Evolutionary conservation across 2,113 vertebrate genomes (phyloP), one percentile per base, ranked within the genome.

Genomic region (Fulica atra): DNA sequence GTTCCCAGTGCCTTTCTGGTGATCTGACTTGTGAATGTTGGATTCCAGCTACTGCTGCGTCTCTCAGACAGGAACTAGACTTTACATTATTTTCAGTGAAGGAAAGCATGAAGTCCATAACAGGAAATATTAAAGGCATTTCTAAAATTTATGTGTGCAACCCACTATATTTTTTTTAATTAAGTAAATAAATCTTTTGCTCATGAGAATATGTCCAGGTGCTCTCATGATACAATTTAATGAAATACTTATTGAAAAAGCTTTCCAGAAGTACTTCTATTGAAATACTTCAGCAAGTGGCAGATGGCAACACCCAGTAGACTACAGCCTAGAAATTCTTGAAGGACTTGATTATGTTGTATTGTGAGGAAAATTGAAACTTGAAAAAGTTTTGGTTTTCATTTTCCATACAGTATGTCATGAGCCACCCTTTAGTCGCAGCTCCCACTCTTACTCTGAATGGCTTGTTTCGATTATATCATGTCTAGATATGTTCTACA

Each of bases 301-400:
- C 26, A 96, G 76, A 93, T 88, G 59, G 31, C 13, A 80, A 54
- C 40, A 81, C 28, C 15, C 60, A 79, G 44, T 70, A 89, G 91
- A 70, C 35, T 63, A 35, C 24, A 83, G 14, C 19, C 10, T 64
- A 20, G 40, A 40, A 88, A 70, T 6, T 40, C 78, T 64, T 88
- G 11, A 28, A 91, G 61, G 60, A 86, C 20, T 86, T 91, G 92
- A 92, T 71, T 89, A 89, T 38, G 11, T 70, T 86, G 33, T 9
- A 36, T 89, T 90, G 25, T 92, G 44, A 91, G 31, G 20, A 48
- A 95, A 83, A 84, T 5, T 94, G 54, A 94, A 95, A 86, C 31
- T 86, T 83, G 6, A 64, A 74, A 56, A 86, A 29, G 2, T 70
- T 91, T 63, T 89, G 5, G 33, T 19, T 66, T 76, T 78, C 11